These are phyloP conservation scores for Microcaecilia unicolor DNA, from an alignment of 2,797 vertebrate genomes.

Conservation along the genomic window DNA sequence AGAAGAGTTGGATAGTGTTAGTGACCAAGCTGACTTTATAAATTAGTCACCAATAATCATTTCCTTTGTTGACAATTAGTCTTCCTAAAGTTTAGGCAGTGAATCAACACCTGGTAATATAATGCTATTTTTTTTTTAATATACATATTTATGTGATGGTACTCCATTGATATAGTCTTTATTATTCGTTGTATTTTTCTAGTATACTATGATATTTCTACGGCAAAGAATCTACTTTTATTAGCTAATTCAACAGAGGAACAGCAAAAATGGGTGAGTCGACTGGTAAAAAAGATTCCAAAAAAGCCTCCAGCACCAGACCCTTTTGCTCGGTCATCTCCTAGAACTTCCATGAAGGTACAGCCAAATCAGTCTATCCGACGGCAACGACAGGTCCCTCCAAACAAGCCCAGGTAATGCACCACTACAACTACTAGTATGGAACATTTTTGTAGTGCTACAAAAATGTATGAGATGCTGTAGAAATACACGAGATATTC, in stretches of 20 bases:
- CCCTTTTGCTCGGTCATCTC: conserved; percentile 86
- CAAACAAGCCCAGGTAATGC: conserved; percentile 91
- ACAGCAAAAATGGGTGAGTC: conserved; percentile 96
- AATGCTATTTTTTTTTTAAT: no score
- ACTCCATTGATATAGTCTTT: no score
- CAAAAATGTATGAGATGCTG: no score
- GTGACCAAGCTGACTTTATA: no score
- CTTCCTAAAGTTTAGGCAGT: no score
- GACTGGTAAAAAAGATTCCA: conserved; percentile 93
- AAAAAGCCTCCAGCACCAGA: conserved; percentile 89
- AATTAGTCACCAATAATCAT: no score
- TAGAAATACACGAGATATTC: no score
- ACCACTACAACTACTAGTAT: neutral
- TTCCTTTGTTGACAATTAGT: no score
- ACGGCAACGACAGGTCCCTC: conserved; percentile 86
- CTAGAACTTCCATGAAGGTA: conserved; percentile 87
- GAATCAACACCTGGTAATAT: no score
- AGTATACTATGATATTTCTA: conserved; percentile 96
- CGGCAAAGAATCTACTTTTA: conserved; percentile 93
- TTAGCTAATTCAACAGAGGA: conserved; percentile 88
- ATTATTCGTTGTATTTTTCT: conserved; percentile 18
- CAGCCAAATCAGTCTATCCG: conserved; percentile 88
- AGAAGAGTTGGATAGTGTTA: no score
- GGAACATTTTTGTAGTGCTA: no score
- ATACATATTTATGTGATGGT: no score